These are phyloP conservation scores for Bombyx mandarina DNA, from an alignment of 1,140 invertebrate species.

Conservation along the genomic window DNA sequence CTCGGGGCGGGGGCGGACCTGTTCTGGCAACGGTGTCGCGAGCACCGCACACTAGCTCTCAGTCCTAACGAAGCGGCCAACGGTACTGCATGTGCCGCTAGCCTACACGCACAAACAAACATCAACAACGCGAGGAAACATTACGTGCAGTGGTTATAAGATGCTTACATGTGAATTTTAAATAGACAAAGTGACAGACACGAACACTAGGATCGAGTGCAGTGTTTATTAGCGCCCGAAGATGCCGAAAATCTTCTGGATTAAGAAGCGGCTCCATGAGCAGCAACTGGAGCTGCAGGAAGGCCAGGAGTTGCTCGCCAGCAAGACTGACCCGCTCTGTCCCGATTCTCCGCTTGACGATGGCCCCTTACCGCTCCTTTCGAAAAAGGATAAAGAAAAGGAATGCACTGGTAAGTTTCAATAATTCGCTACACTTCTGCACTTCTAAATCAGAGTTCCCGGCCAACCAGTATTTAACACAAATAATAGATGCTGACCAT, in stretches of 20 bases:
- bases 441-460: no score
- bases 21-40: constrained; percentile 68
- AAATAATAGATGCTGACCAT: no score
- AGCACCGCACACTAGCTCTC: constrained; percentile 56
- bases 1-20: constrained; percentile 63
- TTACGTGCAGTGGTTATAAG: constrained; percentile 58
- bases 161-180: constrained; percentile 57
- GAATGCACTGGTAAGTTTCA: constrained; percentile 49
- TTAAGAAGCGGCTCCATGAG: constrained; percentile 89
- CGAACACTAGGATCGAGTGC: constrained; percentile 50
- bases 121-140: constrained; percentile 52
- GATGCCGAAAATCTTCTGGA: constrained; percentile 93
- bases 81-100: constrained; percentile 64
- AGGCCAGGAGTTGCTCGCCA: constrained; percentile 77
- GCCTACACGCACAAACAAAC: constrained; percentile 49
- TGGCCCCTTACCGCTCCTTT: constrained; percentile 73
- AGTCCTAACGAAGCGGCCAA: constrained; percentile 65
- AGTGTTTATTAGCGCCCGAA: constrained; percentile 54
- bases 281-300: constrained; percentile 87
- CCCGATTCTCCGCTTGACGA: constrained; percentile 66
- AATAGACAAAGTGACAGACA: constrained; percentile 47
- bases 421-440: background rate
- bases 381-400: constrained; percentile 72
- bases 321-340: constrained; percentile 68
- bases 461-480: no score